A percentile compares a stretch with the other conserved stretches of the same genome.
Conservation (phyloP, 2,888 invertebrate species). For the Tupiocoris notatus region DNA sequence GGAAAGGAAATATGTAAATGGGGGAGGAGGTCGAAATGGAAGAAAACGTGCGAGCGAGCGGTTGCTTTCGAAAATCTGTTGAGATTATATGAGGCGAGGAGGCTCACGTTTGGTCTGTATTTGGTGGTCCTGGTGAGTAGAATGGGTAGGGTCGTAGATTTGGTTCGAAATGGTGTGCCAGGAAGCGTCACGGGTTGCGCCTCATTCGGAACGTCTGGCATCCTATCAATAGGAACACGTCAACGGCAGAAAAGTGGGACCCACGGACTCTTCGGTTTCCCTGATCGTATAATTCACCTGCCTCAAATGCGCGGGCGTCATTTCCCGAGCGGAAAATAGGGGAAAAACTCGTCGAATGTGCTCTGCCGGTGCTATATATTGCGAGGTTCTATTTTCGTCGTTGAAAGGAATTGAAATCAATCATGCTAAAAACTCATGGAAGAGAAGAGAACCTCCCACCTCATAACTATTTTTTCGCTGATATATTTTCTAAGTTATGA, state of each 20-base stretch:
- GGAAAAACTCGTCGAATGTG: not conserved
- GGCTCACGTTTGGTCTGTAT: not conserved
- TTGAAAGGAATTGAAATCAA: too few species aligned
- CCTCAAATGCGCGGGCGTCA: not conserved
- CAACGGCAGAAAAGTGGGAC: conserved; percentile 5
- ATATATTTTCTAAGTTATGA: too few species aligned
- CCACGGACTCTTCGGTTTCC: not conserved
- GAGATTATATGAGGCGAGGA: not conserved
- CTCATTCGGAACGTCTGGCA: conserved; percentile 10
- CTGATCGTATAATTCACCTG: not conserved
- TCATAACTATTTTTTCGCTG: too few species aligned
- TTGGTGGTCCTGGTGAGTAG: not conserved
- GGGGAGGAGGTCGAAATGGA: not conserved
- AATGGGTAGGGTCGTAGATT: not conserved
- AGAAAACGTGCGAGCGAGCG: not conserved
- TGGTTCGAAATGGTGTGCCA: conserved; percentile 3
- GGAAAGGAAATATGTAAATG: conserved; percentile 28
- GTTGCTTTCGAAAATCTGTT: not conserved
- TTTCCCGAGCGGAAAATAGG: not conserved
- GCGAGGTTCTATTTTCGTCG: not conserved
- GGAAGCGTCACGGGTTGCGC: conserved; percentile 12
- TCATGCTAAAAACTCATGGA: too few species aligned
- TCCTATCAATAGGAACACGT: conserved; percentile 26
- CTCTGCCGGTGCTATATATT: not conserved
- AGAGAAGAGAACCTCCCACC: too few species aligned